phyloP scores from a whole-genome alignment of 2,797 vertebrate species.

The Leptodactylus fallax region DNA sequence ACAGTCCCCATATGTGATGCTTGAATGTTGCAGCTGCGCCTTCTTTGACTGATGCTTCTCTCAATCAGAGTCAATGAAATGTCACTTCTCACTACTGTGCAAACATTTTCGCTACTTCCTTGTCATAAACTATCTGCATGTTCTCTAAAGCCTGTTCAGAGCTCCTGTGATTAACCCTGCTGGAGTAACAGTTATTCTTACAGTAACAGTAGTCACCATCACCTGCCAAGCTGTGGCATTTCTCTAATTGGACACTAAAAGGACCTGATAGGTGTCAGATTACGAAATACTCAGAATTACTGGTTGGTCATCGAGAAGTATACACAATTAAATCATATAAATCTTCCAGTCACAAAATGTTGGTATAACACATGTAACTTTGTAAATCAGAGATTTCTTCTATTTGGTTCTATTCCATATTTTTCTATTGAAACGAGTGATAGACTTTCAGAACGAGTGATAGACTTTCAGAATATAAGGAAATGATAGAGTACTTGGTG shows the following conservation, averaged over 20 bases:
- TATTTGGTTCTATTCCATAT: too few relatives aligned
- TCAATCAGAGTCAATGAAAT: not conserved
- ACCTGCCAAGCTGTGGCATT: not conserved
- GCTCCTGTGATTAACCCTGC: not conserved
- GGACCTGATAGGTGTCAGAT: not conserved
- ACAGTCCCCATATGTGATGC: not conserved
- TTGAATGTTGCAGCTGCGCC: not conserved
- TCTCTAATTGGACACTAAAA: not conserved
- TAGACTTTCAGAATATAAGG: too few relatives aligned
- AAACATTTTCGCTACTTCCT: not conserved
- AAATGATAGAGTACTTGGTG: too few relatives aligned
- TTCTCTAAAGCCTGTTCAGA: not conserved
- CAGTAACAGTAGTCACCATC: not conserved
- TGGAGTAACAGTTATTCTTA: not conserved
- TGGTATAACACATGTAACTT: too few relatives aligned
- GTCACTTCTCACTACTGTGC: not conserved
- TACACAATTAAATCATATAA: not conserved
- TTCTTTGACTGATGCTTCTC: not conserved
- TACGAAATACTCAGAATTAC: not conserved
- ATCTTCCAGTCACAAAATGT: too few relatives aligned
- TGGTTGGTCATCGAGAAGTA: not conserved
- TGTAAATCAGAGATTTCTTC: too few relatives aligned
- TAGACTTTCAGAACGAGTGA: too few relatives aligned
- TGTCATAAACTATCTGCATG: conserved; percentile 23
- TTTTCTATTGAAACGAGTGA: too few relatives aligned